phyloP scores from a whole-genome alignment of 2,113 vertebrate species.

The Hemiprocne comata region DNA sequence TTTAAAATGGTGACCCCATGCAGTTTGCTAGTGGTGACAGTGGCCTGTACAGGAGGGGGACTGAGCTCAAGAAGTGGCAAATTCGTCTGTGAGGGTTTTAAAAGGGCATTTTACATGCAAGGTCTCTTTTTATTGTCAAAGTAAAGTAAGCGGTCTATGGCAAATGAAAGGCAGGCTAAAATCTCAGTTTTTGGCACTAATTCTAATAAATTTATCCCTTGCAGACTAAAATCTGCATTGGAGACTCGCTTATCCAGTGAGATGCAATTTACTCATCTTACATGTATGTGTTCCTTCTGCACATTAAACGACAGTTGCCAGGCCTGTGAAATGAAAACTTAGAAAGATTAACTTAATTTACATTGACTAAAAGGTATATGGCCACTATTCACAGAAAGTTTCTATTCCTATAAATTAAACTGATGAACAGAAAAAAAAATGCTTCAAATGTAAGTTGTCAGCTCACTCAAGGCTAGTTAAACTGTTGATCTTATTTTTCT shows the following conservation, averaged over 20 bases:
- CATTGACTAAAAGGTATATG: not conserved
- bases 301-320: not conserved
- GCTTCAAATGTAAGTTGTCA: not conserved
- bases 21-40: not conserved
- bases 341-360: not conserved
- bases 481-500: not conserved
- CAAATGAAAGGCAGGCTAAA: not conserved
- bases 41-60: not conserved
- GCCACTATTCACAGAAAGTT: not conserved
- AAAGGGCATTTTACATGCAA: not conserved
- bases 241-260: not conserved
- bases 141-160: not conserved
- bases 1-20: not conserved
- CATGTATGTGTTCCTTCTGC: not conserved
- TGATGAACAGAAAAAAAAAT: not conserved
- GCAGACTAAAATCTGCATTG: constrained; percentile 8
- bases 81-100: not conserved
- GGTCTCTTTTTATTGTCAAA: not conserved
- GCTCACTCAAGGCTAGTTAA: not conserved
- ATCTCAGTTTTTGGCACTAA: not conserved
- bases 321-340: not conserved
- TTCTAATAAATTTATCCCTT: not conserved
- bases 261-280: not conserved
- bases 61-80: not conserved
- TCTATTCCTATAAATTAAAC: not conserved